Evolutionary conservation across 2,113 vertebrate species (phyloP).

Genomic region (Puntigrus tetrazona): DNA sequence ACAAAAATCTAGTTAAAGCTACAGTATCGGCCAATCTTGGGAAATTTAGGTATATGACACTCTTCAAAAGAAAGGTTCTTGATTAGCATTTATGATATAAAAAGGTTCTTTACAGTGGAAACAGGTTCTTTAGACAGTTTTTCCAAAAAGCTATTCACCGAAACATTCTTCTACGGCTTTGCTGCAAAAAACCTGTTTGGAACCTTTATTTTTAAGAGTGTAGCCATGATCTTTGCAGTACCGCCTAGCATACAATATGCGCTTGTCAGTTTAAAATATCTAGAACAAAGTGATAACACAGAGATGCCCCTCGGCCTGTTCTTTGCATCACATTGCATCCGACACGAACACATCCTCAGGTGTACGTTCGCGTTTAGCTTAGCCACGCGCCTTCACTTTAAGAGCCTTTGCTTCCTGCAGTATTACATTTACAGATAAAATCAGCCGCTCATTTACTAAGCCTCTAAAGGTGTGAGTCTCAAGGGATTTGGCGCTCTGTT

Average conservation of each 20-base stretch:
- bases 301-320: not conserved
- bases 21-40: not conserved
- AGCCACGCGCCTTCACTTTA: not conserved
- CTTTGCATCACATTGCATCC: not conserved
- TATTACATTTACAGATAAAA: conserved; percentile 39
- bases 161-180: not conserved
- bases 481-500: not conserved
- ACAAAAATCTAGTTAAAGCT: not conserved
- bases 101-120: not conserved
- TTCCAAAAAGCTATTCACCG: not conserved
- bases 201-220: not conserved
- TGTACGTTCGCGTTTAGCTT: conserved; percentile 3
- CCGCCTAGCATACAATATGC: not conserved
- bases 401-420: conserved; percentile 17
- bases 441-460: conserved; percentile 40
- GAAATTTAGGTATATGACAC: not conserved
- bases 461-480: conserved; percentile 25
- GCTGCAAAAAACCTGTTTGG: not conserved
- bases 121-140: not conserved
- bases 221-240: not conserved
- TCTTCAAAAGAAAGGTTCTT: not conserved
- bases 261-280: conserved; percentile 17
- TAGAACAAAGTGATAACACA: conserved; percentile 1
- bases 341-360: conserved; percentile 2
- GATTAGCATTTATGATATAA: too few relatives aligned